phyloP scores from a whole-genome alignment of 1,140 invertebrate genomes.

The Stenopsyche tienmushanensis region DNA sequence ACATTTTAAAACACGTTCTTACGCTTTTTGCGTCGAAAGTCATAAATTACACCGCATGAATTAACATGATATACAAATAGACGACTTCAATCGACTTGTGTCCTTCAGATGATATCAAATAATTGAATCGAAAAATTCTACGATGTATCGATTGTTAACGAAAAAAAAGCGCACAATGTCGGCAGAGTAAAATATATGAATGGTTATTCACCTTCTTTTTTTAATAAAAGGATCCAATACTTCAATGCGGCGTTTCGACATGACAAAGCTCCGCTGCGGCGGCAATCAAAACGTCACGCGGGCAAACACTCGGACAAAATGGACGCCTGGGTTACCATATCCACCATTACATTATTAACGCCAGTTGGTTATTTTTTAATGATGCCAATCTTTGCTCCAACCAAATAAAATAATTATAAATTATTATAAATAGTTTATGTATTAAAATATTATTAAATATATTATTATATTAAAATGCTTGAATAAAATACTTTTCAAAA shows the following conservation, averaged over 20 bases:
- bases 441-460: neutral
- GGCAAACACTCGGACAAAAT: neutral
- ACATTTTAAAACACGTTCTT: neutral
- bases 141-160: neutral
- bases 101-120: neutral
- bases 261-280: slow-evolving; percentile 43
- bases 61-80: neutral
- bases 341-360: neutral
- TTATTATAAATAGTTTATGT: too few species aligned
- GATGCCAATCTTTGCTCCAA: too few species aligned
- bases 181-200: neutral
- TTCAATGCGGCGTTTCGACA: slow-evolving; percentile 83
- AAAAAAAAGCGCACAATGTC: neutral
- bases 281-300: neutral
- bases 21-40: too few species aligned
- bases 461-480: neutral
- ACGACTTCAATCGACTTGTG: neutral
- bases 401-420: too few species aligned
- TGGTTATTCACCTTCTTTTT: slow-evolving; percentile 67
- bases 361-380: neutral
- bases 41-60: too few species aligned
- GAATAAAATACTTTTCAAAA: too few species aligned
- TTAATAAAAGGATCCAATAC: slow-evolving; percentile 79
- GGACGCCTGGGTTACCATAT: neutral
- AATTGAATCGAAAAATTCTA: neutral